phyloP scores from a whole-genome alignment of 2,113 vertebrate species.

The Caracal caracal region DNA sequence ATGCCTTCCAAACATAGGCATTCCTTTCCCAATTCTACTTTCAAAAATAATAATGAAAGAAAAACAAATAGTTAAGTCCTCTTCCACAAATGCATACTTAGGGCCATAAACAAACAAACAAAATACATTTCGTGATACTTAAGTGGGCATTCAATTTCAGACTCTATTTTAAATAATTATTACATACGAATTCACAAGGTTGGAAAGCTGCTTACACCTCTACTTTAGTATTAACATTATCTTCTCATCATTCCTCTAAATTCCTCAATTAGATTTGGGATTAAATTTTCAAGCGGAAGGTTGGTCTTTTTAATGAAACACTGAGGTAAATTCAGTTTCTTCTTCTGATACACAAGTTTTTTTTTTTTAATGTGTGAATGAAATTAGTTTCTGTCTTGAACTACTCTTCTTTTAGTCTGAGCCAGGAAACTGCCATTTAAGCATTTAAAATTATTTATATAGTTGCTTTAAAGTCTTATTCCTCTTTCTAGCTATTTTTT shows the following conservation, averaged over 20 bases:
- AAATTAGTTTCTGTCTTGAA: not conserved
- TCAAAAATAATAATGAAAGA: conserved; percentile 11
- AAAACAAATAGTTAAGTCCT: not conserved
- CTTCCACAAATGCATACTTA: not conserved
- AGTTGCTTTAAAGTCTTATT: conserved; percentile 20
- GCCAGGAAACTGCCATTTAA: conserved; percentile 13
- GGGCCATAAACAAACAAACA: not conserved
- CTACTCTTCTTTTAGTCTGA: not conserved
- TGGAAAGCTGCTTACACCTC: not conserved
- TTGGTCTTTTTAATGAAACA: not conserved
- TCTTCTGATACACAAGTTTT: not conserved
- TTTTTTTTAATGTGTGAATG: not conserved
- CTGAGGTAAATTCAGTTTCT: conserved; percentile 9
- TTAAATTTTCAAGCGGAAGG: not conserved
- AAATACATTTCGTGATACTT: not conserved
- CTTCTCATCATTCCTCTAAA: not conserved
- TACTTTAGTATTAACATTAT: not conserved
- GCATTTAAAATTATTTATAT: conserved; percentile 34
- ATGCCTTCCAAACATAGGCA: not conserved
- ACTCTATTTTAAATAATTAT: not conserved
- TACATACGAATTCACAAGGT: not conserved
- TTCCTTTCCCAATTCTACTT: conserved; percentile 26
- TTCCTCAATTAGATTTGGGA: not conserved
- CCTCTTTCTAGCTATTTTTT: not conserved
- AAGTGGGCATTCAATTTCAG: conserved; percentile 4